These are phyloP conservation scores for Heliconius cydno DNA, from an alignment of 2,888 invertebrate species.

Conservation along the genomic window DNA sequence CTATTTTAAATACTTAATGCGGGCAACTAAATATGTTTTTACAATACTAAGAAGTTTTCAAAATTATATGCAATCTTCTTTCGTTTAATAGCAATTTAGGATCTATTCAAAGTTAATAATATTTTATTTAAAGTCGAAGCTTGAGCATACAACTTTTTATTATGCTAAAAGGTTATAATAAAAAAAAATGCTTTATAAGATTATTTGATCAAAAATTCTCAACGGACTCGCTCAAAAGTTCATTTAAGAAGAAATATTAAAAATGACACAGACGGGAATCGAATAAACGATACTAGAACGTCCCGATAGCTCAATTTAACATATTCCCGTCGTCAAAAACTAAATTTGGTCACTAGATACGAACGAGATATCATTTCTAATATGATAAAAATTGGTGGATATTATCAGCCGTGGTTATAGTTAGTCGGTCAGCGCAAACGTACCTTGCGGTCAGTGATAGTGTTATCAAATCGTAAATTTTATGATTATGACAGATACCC, in stretches of 20 bases:
- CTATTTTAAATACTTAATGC: constrained; percentile 22
- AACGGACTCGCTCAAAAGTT: background rate
- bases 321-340: background rate
- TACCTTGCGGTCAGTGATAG: constrained; percentile 70
- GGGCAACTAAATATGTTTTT: constrained; percentile 9
- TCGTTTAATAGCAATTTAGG: background rate
- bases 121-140: background rate
- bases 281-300: background rate
- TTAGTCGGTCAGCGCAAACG: constrained; percentile 54
- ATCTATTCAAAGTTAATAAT: constrained; percentile 2
- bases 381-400: constrained; percentile 18
- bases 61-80: constrained; percentile 7
- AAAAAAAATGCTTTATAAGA: background rate
- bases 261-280: background rate
- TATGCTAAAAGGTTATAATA: background rate
- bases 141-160: background rate
- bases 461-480: constrained; percentile 70
- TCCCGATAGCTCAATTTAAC: background rate
- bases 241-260: background rate
- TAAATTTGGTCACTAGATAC: constrained; percentile 7
- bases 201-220: no score
- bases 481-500: constrained; percentile 63
- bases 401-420: constrained; percentile 13
- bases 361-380: constrained; percentile 19
- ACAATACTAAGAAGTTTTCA: background rate